Base-by-base conservation (phyloP, 1,140 invertebrate genomes). In the Amyelois transitella region DNA sequence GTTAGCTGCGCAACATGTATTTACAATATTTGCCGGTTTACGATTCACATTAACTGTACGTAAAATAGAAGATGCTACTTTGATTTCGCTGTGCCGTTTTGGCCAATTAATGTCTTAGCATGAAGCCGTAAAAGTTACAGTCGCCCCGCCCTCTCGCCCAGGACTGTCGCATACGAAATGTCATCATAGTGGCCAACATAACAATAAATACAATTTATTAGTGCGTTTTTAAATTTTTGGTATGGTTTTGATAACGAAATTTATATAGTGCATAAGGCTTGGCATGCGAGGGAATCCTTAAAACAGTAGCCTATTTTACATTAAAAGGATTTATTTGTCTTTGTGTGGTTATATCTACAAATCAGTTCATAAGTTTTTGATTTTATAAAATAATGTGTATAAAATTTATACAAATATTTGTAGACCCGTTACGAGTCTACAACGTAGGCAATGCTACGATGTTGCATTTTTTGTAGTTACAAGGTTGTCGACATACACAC, bases 71-170 rank as follows among this genome's bases (percentile, higher is more conserved):
- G 32, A 38, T 38, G 32, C 32, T 38, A 14, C 62, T 78, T 72
- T 72, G 76, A 77, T 75, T 79, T 67, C 55, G 69, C 74, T 69
- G 67, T 67, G 66, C 65, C 55, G 69, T 77, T 70, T 69, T 69
- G 66, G 64, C 63, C 78, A 84, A 84, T 84, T 79, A 81, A 81
- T 81, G 77, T 74, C 57, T 77, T 82, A 82, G 72, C 75, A 71
- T 81, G 80, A 85, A 85, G 75, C 61, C 69, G 65, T 77, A 66
- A 79, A 81, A 80, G 80, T 75, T 68, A 60, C 53, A 60, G 60
- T 57, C 69, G 60, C 51, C 55, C 62, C 78, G 67, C 77, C 75
- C 58, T 6, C 48, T 62, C 78, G 65, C 77, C 74, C 62, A 12
- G 22, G 70, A 79, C 68, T 60, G 0, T 76, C 53, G 47, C 21